Evolutionary conservation across 2,888 invertebrate genomes (phyloP).

Genomic region (Brachylomia viminalis): DNA sequence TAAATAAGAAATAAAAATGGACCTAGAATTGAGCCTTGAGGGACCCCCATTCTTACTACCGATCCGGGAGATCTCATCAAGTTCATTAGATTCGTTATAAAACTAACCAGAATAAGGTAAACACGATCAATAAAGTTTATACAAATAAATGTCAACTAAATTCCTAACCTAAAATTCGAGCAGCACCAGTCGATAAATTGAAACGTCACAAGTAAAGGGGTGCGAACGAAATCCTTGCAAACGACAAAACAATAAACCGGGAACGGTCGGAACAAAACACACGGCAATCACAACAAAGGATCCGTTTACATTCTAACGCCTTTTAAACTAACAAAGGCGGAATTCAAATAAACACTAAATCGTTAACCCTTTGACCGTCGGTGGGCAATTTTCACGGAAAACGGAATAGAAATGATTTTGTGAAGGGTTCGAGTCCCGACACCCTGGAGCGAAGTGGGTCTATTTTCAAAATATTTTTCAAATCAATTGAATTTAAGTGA

Average conservation of each 20-base stretch:
- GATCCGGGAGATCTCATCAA: too few relatives aligned
- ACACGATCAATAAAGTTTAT: not conserved
- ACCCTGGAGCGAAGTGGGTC: constrained; percentile 71
- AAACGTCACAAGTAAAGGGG: constrained; percentile 59
- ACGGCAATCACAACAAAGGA: constrained; percentile 87
- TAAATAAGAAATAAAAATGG: too few relatives aligned
- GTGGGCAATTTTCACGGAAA: constrained; percentile 89
- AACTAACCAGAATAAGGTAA: not conserved
- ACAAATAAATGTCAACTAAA: constrained; percentile 23
- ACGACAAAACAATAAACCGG: constrained; percentile 70
- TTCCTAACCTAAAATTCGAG: not conserved
- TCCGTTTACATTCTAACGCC: constrained; percentile 89
- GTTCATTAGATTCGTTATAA: not conserved
- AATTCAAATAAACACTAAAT: constrained; percentile 90
- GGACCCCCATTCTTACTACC: too few relatives aligned
- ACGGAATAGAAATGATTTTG: constrained; percentile 88
- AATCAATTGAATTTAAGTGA: constrained; percentile 21
- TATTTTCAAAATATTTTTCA: constrained; percentile 67
- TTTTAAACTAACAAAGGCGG: constrained; percentile 89
- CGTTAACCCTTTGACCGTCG: constrained; percentile 90
- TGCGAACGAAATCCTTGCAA: constrained; percentile 61
- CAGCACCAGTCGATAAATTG: constrained; percentile 55
- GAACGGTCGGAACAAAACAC: constrained; percentile 75
- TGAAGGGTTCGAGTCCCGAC: constrained; percentile 80
- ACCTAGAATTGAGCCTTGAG: too few relatives aligned